phyloP scores from a whole-genome alignment of 1,140 invertebrate genomes.

The Platyura marginata region DNA sequence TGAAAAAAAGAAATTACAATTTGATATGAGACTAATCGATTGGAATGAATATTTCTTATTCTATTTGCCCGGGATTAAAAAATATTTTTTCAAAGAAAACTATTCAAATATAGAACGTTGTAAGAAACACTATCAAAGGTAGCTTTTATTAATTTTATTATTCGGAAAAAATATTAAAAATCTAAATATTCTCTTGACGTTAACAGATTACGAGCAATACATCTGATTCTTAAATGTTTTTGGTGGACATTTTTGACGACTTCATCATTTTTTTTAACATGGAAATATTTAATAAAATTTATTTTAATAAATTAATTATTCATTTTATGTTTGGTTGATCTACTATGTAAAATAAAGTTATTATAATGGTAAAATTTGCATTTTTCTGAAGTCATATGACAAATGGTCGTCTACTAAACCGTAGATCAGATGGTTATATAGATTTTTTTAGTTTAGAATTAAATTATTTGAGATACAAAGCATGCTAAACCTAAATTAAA shows the following conservation, averaged over 20 bases:
- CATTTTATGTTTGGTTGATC: too few species aligned
- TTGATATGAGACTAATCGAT: slow-evolving; percentile 31
- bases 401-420: too few species aligned
- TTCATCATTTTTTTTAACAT: neutral
- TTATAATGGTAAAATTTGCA: too few species aligned
- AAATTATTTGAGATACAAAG: too few species aligned
- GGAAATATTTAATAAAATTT: neutral
- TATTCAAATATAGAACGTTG: neutral
- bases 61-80: slow-evolving; percentile 34
- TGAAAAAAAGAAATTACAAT: slow-evolving; percentile 17
- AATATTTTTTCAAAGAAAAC: slow-evolving; percentile 32
- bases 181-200: neutral
- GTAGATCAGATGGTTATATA: too few species aligned
- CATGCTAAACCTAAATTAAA: too few species aligned
- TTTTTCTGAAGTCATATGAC: too few species aligned
- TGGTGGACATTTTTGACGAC: neutral
- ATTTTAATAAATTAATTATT: too few species aligned
- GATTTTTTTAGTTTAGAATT: too few species aligned
- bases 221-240: neutral
- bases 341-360: too few species aligned
- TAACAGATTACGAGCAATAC: neutral
- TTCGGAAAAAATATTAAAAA: neutral
- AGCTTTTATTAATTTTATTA: neutral
- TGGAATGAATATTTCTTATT: slow-evolving; percentile 36
- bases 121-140: neutral